Evolutionary conservation across 2,797 vertebrate species (phyloP), one percentile per base, ranked within the genome.

Genomic region (Smutsia gigantea): DNA sequence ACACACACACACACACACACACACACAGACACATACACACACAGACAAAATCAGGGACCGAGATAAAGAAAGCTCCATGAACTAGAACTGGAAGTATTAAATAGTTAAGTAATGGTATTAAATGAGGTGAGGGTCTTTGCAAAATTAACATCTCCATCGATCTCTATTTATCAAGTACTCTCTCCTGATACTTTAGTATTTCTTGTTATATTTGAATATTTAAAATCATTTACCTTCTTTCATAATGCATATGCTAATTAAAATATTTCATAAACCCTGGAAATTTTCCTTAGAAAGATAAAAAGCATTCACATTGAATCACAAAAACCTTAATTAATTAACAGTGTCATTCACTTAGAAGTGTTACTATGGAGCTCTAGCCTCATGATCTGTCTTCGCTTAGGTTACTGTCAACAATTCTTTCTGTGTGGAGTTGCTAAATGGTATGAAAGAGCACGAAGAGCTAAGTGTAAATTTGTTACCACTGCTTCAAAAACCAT

Each of bases 151-250:
- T 85, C 14, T 93, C 18, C 18, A 29, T 71, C 90, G 18, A 66
- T 79, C 59, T 84, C 57, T 18, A 86, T 64, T 88, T 86, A 77
- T 89, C 49, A 77, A 78, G 18, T 66, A 61, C 3, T 88, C 12
- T 95, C 11, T 71, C n/a, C 25, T 87, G 39, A 46, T 42, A 59
- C 31, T 13, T 75, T 57, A 77, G 27, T 49, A 7, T 51, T 95
- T 72, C 53, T 46, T 64, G 63, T 90, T 88, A 81, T 49, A 81
- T 9, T 71, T 93, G 34, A 86, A 92, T 92, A 89, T 68, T 89
- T 92, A n/a, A 77, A 51, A 75, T 46, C 6, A 66, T 69, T 93
- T 55, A 55, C 14, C 51, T 87, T 87, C 74, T 71, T 46, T 87
- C 39, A 46, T 86, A 42, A 55, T 69, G 29, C 6, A 72, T 69